Conservation (phyloP, 2,888 invertebrate genomes). For the Biston betularia region DNA sequence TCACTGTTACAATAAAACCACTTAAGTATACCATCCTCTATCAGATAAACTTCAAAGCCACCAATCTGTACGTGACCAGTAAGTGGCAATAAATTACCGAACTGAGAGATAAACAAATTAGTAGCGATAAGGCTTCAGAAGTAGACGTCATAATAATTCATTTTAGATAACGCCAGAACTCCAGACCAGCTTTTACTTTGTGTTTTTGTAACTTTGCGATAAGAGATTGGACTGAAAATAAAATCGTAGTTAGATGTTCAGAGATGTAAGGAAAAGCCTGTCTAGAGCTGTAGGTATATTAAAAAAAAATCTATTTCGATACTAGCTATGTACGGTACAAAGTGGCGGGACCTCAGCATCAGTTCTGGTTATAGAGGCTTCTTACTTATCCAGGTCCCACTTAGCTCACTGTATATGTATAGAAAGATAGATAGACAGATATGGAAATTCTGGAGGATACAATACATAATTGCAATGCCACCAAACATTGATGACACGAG, state of each 20-base stretch:
- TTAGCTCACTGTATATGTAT: too few relatives aligned
- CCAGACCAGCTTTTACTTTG: conserved; percentile 31
- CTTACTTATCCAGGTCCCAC: too few relatives aligned
- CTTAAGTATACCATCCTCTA: neutral
- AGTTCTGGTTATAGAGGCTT: too few relatives aligned
- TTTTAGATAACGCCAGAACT: conserved; percentile 41
- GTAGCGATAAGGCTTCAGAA: conserved; percentile 56
- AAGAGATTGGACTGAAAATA: conserved; percentile 19
- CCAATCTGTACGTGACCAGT: conserved; percentile 38
- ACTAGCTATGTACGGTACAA: too few relatives aligned
- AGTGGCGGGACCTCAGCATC: too few relatives aligned
- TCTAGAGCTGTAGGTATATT: too few relatives aligned
- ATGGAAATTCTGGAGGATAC: too few relatives aligned
- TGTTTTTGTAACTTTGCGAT: conserved; percentile 28
- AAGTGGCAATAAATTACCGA: conserved; percentile 66
- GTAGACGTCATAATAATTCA: conserved; percentile 48
- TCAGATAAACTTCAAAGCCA: conserved; percentile 45
- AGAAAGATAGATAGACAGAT: too few relatives aligned
- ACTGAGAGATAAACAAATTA: conserved; percentile 70
- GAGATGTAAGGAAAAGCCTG: neutral
- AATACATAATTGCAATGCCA: neutral
- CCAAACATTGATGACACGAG: conserved; percentile 39
- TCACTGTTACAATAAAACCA: conserved; percentile 4
- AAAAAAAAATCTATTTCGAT: too few relatives aligned
- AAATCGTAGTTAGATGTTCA: neutral